Evolutionary conservation across 2,888 invertebrate species (phyloP), one percentile per base, ranked within the genome.

Genomic region (Stenotaenia linearis): DNA sequence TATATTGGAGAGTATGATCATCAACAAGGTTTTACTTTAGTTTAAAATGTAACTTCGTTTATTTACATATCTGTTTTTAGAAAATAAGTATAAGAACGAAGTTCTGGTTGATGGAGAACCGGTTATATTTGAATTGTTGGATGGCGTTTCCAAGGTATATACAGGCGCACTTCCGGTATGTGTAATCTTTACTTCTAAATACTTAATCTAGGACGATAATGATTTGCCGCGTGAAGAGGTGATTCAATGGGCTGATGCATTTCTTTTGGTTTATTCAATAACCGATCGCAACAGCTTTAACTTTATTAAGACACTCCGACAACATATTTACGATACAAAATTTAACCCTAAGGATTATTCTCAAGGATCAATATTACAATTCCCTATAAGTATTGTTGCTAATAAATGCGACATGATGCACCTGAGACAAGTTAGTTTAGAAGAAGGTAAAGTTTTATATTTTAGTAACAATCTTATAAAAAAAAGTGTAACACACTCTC

Each of bases 1-100:
- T 97, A 95, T 87, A 97, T 97, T 82, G 96, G 96, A 76, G 96
- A 97, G 88, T 97, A 97, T 87, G 96, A 96, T 86, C 95, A 96
- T 86, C 94, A 95, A 87, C 92, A 93, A 89, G 95, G 95, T 94
- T 12, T 3, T 61, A 4, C 23, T 78, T 74, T 7, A 35, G 10
- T 15, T 25, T 78, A 56, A 78, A 80, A 82, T 82, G 25, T 82
- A 56, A n/a, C 3, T 15, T 12, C n/a, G 4, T 69, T 23, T 25
- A 35, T 25, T 81, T 18, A 50, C 25, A 75, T 23, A 1, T 37
- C 61, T 23, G 30, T 61, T 32, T 45, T 45, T 83, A 94, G 95
- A 95, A 86, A 94, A 92, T 86, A 91, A 93, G 86, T 95, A 96
- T 87, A 96, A 94, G 85, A 93, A 95, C 86, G 96, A 96, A 87